These are phyloP conservation scores for Chromis chromis DNA, from an alignment of 2,797 vertebrate genomes.

Conservation along the genomic window DNA sequence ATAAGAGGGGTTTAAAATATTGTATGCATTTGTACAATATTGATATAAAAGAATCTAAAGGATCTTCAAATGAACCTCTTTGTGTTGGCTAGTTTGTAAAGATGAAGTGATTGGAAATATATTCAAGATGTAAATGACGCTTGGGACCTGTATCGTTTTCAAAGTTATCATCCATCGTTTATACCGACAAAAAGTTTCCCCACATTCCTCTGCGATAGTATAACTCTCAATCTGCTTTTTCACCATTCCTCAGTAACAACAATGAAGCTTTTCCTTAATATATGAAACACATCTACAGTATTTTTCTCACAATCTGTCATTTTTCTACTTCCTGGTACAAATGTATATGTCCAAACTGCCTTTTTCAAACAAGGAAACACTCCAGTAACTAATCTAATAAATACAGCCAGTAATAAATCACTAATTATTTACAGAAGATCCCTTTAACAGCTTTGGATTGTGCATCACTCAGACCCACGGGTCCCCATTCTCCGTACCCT, in stretches of 20 bases:
- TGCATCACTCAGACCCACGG: conserved; percentile 75
- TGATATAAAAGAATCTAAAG: not conserved
- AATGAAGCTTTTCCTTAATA: conserved; percentile 43
- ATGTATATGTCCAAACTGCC: conserved; percentile 14
- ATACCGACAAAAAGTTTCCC: not conserved
- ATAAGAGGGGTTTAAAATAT: conserved; percentile 1
- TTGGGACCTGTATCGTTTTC: not conserved
- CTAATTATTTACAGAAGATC: conserved; percentile 82
- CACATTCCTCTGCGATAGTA: no score
- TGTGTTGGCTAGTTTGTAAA: not conserved
- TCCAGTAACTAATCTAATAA: conserved; percentile 64
- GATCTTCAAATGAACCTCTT: not conserved
- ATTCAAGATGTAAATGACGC: not conserved
- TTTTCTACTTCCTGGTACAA: conserved; percentile 12
- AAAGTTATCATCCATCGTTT: not conserved
- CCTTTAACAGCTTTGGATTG: conserved; percentile 78
- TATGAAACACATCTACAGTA: not conserved
- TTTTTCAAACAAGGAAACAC: conserved; percentile 55
- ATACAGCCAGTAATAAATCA: conserved; percentile 76
- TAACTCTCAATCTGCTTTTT: conserved; percentile 31
- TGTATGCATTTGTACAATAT: not conserved
- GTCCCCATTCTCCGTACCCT: conserved; percentile 60
- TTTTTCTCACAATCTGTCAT: not conserved
- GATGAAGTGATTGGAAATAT: not conserved
- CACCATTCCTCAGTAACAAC: conserved; percentile 1